Percentiles rank a stretch among this genome's conserved stretches.
These are phyloP conservation scores for Hanleya hanleyi DNA, from an alignment of 2,888 invertebrate genomes.

Conservation along the genomic window DNA sequence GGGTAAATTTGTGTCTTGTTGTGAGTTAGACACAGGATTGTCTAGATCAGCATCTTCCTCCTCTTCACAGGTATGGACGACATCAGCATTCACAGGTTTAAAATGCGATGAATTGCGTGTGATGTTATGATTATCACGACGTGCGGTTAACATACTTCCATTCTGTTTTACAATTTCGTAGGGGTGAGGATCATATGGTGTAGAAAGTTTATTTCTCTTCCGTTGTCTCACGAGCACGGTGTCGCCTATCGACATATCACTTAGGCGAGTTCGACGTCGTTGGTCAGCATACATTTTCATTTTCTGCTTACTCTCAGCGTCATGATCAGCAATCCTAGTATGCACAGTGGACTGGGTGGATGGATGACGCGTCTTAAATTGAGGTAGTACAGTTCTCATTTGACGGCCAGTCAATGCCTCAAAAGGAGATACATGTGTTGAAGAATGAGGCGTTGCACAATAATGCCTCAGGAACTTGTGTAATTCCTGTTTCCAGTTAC, in stretches of 20 bases:
- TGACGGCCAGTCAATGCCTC: neutral
- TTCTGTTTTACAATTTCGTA: neutral
- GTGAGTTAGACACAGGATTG: neutral
- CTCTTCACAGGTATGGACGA: too few relatives aligned
- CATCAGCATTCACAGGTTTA: neutral
- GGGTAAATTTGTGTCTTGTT: too few relatives aligned
- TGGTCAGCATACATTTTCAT: slow-evolving; percentile 1
- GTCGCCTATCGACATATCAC: neutral
- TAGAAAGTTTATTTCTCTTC: neutral
- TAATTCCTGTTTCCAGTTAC: slow-evolving; percentile 27
- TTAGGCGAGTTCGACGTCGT: neutral
- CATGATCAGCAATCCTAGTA: neutral
- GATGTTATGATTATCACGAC: neutral
- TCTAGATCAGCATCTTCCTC: neutral
- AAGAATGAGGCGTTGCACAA: slow-evolving; percentile 24
- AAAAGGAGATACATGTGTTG: slow-evolving; percentile 9
- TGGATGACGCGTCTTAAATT: neutral
- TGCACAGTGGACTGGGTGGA: neutral
- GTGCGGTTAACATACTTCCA: neutral
- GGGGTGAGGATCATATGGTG: neutral
- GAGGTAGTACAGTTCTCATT: neutral
- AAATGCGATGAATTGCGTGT: slow-evolving; percentile 1
- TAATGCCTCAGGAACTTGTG: slow-evolving; percentile 22
- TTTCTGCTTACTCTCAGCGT: neutral
- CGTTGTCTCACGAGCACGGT: slow-evolving; percentile 6